A percentile compares a stretch with the other conserved stretches of the same genome.
Conservation (phyloP, 2,888 invertebrate genomes). For the Stenchaetothrips biformis region DNA sequence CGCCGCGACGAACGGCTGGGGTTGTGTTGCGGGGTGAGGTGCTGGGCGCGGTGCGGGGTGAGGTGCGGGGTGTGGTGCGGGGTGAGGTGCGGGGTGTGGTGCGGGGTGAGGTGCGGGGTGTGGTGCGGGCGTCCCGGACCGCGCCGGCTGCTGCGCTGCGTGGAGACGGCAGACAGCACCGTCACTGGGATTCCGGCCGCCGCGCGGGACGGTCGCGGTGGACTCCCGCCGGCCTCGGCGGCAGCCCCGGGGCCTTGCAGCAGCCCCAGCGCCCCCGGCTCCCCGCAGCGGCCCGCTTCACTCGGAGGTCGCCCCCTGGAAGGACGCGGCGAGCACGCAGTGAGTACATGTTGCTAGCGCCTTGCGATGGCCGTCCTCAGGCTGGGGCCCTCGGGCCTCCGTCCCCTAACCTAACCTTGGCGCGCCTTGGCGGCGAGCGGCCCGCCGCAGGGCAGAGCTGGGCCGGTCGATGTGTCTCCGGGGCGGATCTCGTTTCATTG, state of each 20-base stretch:
- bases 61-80: not conserved
- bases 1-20: not conserved
- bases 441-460: too few species aligned
- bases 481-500: too few species aligned
- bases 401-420: not conserved
- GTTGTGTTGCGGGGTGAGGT: not conserved
- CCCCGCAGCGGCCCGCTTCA: not conserved
- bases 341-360: too few species aligned
- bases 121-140: too few species aligned
- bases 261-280: not conserved
- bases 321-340: too few species aligned
- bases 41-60: not conserved
- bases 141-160: constrained; percentile 5
- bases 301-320: not conserved
- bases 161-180: not conserved
- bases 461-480: too few species aligned
- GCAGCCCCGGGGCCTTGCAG: not conserved
- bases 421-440: too few species aligned
- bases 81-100: too few species aligned
- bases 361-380: too few species aligned
- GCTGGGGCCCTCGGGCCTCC: not conserved
- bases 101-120: not conserved
- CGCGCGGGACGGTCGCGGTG: not conserved
- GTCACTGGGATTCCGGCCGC: not conserved
- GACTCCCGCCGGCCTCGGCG: not conserved